Evolutionary conservation across 2,797 vertebrate genomes (phyloP).

Genomic region (Sebastes goodei): DNA sequence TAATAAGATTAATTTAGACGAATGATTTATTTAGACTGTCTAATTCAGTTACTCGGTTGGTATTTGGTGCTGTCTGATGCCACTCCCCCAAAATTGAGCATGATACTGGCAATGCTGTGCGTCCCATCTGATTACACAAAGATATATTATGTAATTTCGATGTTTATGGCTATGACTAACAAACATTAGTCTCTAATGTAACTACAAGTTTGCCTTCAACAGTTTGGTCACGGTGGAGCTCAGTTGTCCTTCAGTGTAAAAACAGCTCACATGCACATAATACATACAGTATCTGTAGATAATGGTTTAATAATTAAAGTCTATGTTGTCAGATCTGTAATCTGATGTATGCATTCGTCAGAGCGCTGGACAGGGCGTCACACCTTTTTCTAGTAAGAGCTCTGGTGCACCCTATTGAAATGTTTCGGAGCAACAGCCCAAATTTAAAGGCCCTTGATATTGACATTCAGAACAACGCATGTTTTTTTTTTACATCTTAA

Average conservation of each 20-base stretch:
- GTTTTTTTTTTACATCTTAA: background rate
- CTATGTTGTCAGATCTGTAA: background rate
- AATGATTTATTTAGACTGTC: slow-evolving; percentile 47
- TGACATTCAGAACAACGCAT: background rate
- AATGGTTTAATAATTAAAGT: background rate
- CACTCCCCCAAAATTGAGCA: slow-evolving; percentile 27
- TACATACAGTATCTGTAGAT: background rate
- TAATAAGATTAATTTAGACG: slow-evolving; percentile 49
- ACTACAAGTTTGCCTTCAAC: background rate
- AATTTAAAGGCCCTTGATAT: background rate
- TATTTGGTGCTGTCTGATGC: slow-evolving; percentile 42
- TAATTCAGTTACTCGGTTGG: slow-evolving; percentile 54
- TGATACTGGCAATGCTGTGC: background rate
- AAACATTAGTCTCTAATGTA: slow-evolving; percentile 17
- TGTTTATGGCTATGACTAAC: slow-evolving; percentile 3
- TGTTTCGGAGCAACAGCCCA: background rate
- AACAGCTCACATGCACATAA: background rate
- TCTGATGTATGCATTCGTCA: background rate
- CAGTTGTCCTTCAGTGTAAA: background rate
- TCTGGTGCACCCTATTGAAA: slow-evolving; percentile 14
- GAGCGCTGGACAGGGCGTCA: background rate
- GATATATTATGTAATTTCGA: slow-evolving; percentile 35
- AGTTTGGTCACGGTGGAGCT: background rate
- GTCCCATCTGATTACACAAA: slow-evolving; percentile 37
- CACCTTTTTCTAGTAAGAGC: background rate